phyloP scores from a whole-genome alignment of 2,888 invertebrate genomes.

The Unio pictorum region DNA sequence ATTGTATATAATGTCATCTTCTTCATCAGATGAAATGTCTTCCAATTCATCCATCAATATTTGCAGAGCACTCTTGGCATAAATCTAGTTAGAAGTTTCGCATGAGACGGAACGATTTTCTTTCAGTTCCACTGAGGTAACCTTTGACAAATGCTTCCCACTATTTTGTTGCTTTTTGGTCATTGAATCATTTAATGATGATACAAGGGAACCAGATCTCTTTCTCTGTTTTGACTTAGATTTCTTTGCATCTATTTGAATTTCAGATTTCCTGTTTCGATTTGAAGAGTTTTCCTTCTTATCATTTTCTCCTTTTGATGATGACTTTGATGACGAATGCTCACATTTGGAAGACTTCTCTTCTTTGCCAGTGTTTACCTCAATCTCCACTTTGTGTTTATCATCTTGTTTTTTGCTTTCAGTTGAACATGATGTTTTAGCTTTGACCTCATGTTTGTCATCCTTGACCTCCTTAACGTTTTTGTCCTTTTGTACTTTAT shows the following conservation, averaged over 20 bases:
- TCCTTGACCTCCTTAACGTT: neutral
- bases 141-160: slow-evolving; percentile 14
- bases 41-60: too few relatives aligned
- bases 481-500: slow-evolving; percentile 11
- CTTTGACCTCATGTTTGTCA: too few relatives aligned
- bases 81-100: too few relatives aligned
- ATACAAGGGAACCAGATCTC: neutral
- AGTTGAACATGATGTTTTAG: too few relatives aligned
- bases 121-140: neutral
- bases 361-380: slow-evolving; percentile 7
- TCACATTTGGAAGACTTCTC: slow-evolving; percentile 3
- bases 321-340: slow-evolving; percentile 6
- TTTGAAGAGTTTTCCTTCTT: neutral
- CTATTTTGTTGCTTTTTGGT: neutral
- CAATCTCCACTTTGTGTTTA: slow-evolving; percentile 8
- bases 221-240: neutral
- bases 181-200: neutral
- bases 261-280: slow-evolving; percentile 3
- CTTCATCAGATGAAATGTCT: too few relatives aligned
- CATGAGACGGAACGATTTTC: too few relatives aligned
- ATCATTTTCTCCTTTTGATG: neutral
- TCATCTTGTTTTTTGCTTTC: slow-evolving; percentile 9
- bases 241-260: neutral
- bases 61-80: too few relatives aligned
- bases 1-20: too few relatives aligned